Evolutionary conservation across 2,888 invertebrate genomes (phyloP).

Genomic region (Antheraea assamensis): DNA sequence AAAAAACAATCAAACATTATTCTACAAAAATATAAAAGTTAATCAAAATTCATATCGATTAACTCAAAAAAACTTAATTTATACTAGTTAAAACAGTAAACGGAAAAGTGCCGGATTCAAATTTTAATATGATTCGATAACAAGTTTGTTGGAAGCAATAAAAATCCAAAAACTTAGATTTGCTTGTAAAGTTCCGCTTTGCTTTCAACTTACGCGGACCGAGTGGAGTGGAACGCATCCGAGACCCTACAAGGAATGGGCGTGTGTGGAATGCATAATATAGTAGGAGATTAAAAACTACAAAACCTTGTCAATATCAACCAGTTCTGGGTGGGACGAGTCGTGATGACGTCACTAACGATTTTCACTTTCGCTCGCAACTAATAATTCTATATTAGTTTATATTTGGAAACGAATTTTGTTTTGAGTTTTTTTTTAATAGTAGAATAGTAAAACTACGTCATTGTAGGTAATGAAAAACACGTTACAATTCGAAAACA

Average conservation of each 20-base stretch:
- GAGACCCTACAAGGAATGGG: constrained; percentile 77
- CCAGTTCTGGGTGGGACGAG: constrained; percentile 44
- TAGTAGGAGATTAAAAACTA: constrained; percentile 79
- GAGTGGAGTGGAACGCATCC: constrained; percentile 67
- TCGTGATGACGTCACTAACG: constrained; percentile 35
- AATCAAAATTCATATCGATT: not conserved
- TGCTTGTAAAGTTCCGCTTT: constrained; percentile 72
- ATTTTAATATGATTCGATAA: constrained; percentile 75
- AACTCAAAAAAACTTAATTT: not conserved
- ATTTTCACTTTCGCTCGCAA: constrained; percentile 12
- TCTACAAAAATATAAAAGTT: too few species aligned
- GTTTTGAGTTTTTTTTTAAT: not conserved
- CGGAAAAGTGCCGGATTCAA: constrained; percentile 48
- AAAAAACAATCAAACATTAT: too few species aligned
- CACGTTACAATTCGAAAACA: too few species aligned
- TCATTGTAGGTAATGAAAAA: too few species aligned
- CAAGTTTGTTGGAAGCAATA: constrained; percentile 79
- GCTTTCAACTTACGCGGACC: constrained; percentile 64
- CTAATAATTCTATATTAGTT: not conserved
- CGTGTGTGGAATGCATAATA: constrained; percentile 80
- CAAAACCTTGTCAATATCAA: constrained; percentile 77
- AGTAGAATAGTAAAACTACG: too few species aligned
- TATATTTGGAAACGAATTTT: not conserved
- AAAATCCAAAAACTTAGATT: constrained; percentile 76
- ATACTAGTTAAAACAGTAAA: constrained; percentile 35